These are phyloP conservation scores for Urocitellus parryii DNA, from an alignment of 2,113 vertebrate genomes.

Conservation along the genomic window DNA sequence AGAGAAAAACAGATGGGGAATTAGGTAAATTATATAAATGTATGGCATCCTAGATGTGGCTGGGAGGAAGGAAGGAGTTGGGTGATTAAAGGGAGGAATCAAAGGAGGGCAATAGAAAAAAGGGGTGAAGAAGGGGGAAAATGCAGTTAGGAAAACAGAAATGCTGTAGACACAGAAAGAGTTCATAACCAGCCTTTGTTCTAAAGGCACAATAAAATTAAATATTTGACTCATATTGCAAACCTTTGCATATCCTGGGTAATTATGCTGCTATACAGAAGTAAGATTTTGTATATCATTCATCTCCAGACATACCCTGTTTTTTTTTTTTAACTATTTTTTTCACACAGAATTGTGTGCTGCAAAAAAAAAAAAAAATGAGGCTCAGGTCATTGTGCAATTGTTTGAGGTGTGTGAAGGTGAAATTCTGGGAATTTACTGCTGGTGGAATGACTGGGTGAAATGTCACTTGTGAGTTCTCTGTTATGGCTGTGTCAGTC, in stretches of 20 bases:
- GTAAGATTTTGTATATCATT: not conserved
- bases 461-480: not conserved
- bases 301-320: not conserved
- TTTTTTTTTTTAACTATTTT: not conserved
- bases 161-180: not conserved
- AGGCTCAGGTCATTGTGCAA: no score
- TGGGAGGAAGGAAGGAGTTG: not conserved
- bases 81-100: not conserved
- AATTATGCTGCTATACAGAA: not conserved
- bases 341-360: not conserved
- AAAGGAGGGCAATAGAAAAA: accelerated
- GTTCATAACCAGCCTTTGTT: not conserved
- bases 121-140: not conserved
- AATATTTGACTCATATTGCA: not conserved
- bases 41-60: not conserved
- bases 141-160: not conserved
- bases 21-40: not conserved
- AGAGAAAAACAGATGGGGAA: not conserved
- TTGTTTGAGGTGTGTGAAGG: not conserved
- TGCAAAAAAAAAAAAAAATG: not conserved
- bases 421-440: not conserved
- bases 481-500: not conserved
- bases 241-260: not conserved
- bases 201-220: not conserved
- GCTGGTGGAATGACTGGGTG: no score